These are phyloP conservation scores for Ictalurus punctatus DNA, from an alignment of 2,113 vertebrate species.

Conservation along the genomic window DNA sequence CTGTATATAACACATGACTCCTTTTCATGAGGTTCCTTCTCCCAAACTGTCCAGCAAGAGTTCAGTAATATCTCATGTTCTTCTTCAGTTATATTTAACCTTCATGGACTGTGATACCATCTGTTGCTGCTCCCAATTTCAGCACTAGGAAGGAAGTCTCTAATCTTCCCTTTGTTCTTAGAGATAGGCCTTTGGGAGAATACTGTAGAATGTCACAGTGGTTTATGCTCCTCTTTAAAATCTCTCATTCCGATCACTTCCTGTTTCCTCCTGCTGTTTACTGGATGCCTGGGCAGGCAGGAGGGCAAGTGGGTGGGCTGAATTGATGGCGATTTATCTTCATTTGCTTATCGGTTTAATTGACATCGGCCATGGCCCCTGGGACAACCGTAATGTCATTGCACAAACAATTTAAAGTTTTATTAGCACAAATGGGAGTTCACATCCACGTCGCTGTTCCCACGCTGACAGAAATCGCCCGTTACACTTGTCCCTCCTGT, in stretches of 20 bases:
- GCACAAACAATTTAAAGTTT: slow-evolving; percentile 73
- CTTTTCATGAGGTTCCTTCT: background rate
- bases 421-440: slow-evolving; percentile 72
- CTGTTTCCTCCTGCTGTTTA: slow-evolving; percentile 68
- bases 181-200: slow-evolving; percentile 26
- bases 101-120: slow-evolving; percentile 24
- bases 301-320: slow-evolving; percentile 36
- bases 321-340: slow-evolving; percentile 70
- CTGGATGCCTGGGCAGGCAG: slow-evolving; percentile 57
- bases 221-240: slow-evolving; percentile 63
- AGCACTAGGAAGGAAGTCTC: slow-evolving; percentile 51
- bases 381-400: slow-evolving; percentile 66
- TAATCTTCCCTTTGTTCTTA: slow-evolving; percentile 49
- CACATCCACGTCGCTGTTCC: slow-evolving; percentile 46
- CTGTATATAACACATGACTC: background rate
- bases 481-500: slow-evolving; percentile 42
- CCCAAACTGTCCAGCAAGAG: background rate
- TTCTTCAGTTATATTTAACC: slow-evolving; percentile 38
- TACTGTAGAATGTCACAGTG: slow-evolving; percentile 51
- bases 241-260: slow-evolving; percentile 65
- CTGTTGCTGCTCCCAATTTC: slow-evolving; percentile 31
- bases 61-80: background rate
- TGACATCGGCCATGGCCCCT: slow-evolving; percentile 61
- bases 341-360: slow-evolving; percentile 73
- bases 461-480: slow-evolving; percentile 28